These are phyloP conservation scores for Drusus annulatus DNA, from an alignment of 1,140 invertebrate genomes.

Conservation along the genomic window DNA sequence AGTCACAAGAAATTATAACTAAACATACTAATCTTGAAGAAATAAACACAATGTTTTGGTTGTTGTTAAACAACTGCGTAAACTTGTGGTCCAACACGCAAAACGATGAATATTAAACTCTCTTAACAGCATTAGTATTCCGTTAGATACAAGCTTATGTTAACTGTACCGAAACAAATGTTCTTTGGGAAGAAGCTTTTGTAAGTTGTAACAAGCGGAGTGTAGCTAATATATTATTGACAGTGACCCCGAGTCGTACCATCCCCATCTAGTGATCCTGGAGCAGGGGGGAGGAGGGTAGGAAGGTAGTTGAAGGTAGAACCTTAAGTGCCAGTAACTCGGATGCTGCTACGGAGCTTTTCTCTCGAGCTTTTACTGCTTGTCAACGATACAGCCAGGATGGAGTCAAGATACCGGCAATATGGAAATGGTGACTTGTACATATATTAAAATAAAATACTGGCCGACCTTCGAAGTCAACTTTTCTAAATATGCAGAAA, in stretches of 20 bases:
- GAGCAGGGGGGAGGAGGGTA: neutral
- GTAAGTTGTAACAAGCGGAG: slow-evolving; percentile 45
- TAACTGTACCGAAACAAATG: slow-evolving; percentile 24
- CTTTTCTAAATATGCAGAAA: no score
- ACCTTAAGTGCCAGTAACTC: slow-evolving; percentile 20
- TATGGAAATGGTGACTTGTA: neutral
- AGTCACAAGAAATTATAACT: no score
- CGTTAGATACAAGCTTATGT: slow-evolving; percentile 12
- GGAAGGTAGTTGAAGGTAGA: neutral
- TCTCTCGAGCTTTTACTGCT: neutral
- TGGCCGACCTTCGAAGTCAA: neutral
- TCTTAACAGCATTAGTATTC: slow-evolving; percentile 17
- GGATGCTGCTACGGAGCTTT: slow-evolving; percentile 5
- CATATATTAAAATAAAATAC: neutral
- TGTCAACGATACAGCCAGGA: slow-evolving; percentile 5
- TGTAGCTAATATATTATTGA: slow-evolving; percentile 57
- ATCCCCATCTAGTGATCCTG: neutral
- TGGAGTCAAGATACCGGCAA: neutral
- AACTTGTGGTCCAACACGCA: no score
- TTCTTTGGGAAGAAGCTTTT: slow-evolving; percentile 19
- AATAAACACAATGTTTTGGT: no score
- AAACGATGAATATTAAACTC: neutral
- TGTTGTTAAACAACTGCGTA: no score
- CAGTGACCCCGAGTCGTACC: slow-evolving; percentile 35
- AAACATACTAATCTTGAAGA: no score